Evolutionary conservation across 1,140 invertebrate genomes (phyloP).

Genomic region (Drosophila ambigua): DNA sequence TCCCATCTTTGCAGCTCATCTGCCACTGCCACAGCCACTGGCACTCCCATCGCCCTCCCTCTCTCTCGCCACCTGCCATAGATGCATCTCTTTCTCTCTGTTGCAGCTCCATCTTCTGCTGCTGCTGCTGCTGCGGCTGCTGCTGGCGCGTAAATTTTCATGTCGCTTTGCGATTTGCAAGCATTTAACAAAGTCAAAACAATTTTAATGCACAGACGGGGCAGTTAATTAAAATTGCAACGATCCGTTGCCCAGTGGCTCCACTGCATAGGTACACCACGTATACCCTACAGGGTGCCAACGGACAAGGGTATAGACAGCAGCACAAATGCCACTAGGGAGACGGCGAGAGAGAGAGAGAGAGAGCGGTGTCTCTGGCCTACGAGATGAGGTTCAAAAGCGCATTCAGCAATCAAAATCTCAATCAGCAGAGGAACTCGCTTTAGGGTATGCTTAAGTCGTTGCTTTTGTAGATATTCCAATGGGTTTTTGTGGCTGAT

Average conservation of each 20-base stretch:
- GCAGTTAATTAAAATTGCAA: constrained; percentile 82
- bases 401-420: too few relatives aligned
- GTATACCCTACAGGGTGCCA: constrained; percentile 33
- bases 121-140: constrained; percentile 6
- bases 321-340: not conserved
- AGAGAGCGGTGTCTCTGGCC: constrained; percentile 9
- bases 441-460: too few relatives aligned
- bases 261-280: constrained; percentile 3
- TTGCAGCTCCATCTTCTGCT: constrained; percentile 18
- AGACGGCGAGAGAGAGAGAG: not conserved
- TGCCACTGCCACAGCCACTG: too few relatives aligned
- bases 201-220: constrained; percentile 79
- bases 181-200: constrained; percentile 83
- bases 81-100: not conserved
- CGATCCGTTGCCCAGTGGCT: constrained; percentile 60
- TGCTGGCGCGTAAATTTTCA: constrained; percentile 75
- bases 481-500: too few relatives aligned
- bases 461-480: too few relatives aligned
- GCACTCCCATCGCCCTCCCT: too few relatives aligned
- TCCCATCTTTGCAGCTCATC: constrained; percentile 15
- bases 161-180: constrained; percentile 79
- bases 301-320: not conserved
- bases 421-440: too few relatives aligned
- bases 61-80: not conserved
- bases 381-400: constrained; percentile 6